Evolutionary conservation across 2,888 invertebrate genomes (phyloP).

Genomic region (Drosophila mulleri): DNA sequence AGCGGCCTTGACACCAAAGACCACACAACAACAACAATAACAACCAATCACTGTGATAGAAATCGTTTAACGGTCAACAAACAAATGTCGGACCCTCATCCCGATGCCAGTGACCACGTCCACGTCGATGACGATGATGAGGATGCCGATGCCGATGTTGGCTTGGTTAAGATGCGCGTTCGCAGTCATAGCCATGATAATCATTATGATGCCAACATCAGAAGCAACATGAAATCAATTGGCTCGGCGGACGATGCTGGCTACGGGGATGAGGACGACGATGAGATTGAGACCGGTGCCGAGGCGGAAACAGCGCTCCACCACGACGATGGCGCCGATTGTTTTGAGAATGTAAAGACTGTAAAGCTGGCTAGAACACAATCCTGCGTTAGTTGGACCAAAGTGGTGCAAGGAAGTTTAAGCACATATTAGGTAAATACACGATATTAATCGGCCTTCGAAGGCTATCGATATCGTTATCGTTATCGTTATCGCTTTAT

Average conservation of each 20-base stretch:
- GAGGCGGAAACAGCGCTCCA: slow-evolving; percentile 57
- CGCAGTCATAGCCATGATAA: slow-evolving; percentile 69
- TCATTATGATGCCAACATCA: slow-evolving; percentile 46
- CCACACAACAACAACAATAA: slow-evolving; percentile 15
- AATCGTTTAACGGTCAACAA: slow-evolving; percentile 57
- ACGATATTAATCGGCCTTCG: background rate
- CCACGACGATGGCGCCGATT: slow-evolving; percentile 35
- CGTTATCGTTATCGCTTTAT: background rate
- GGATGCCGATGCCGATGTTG: slow-evolving; percentile 25
- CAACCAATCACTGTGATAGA: slow-evolving; percentile 59
- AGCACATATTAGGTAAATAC: slow-evolving; percentile 81
- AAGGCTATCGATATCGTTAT: background rate
- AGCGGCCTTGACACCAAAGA: slow-evolving; percentile 59
- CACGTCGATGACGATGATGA: slow-evolving; percentile 16
- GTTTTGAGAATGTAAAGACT: slow-evolving; percentile 68
- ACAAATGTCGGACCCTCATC: slow-evolving; percentile 44
- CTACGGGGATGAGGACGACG: slow-evolving; percentile 27
- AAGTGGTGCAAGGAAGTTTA: slow-evolving; percentile 83
- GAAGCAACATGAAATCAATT: slow-evolving; percentile 15
- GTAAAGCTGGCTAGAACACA: slow-evolving; percentile 70
- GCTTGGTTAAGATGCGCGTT: slow-evolving; percentile 56
- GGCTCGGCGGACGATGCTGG: slow-evolving; percentile 35
- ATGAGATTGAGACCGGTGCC: slow-evolving; percentile 67
- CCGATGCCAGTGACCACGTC: slow-evolving; percentile 2
- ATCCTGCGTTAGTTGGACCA: slow-evolving; percentile 84